These are phyloP conservation scores for Acronicta psi DNA, from an alignment of 2,888 invertebrate genomes.

Conservation along the genomic window DNA sequence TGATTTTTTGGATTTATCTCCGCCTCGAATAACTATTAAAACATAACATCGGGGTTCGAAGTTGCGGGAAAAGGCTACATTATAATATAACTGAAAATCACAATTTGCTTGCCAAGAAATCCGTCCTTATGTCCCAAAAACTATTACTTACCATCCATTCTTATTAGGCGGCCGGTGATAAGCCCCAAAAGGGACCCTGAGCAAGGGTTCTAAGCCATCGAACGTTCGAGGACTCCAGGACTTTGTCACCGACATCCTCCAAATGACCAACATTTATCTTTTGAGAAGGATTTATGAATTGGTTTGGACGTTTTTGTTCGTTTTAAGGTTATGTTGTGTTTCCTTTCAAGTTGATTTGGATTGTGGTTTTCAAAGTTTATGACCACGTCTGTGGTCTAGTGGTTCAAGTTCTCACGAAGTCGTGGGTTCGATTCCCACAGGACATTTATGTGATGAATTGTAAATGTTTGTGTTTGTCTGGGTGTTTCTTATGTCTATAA, in stretches of 20 bases:
- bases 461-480: too few species aligned
- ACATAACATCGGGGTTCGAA: too few species aligned
- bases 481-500: too few species aligned
- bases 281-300: constrained; percentile 28
- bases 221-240: constrained; percentile 37
- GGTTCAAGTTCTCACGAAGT: too few species aligned
- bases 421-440: too few species aligned
- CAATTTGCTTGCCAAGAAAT: neutral
- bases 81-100: too few species aligned
- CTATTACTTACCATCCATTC: constrained; percentile 57
- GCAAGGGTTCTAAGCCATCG: constrained; percentile 48
- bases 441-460: too few species aligned
- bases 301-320: constrained; percentile 24
- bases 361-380: neutral
- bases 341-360: constrained; percentile 22
- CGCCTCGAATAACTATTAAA: too few species aligned
- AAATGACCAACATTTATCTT: constrained; percentile 41
- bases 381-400: too few species aligned
- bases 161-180: constrained; percentile 53
- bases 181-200: constrained; percentile 47
- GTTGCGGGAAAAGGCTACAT: too few species aligned
- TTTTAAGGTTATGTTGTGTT: constrained; percentile 13
- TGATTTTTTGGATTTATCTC: too few species aligned
- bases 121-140: constrained; percentile 35
- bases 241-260: constrained; percentile 39